Evolutionary conservation across 2,888 invertebrate genomes (phyloP).

Genomic region (Heteromyza rotundicornis): DNA sequence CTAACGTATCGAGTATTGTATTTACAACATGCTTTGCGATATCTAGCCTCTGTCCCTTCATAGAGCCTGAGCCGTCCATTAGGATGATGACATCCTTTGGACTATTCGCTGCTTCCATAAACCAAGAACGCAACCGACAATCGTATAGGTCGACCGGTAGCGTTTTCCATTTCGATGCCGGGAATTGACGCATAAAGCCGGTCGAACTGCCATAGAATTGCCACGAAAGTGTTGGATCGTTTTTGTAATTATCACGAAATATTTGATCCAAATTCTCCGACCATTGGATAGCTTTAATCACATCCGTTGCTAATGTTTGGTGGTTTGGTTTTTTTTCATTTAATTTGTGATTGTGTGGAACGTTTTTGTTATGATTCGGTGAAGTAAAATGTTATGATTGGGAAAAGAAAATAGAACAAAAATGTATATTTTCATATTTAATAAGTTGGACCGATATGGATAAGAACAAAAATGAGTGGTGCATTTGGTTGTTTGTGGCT

Average conservation of each 20-base stretch:
- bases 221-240: constrained; percentile 90
- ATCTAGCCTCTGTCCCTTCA: constrained; percentile 86
- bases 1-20: constrained; percentile 92
- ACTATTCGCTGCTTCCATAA: constrained; percentile 96
- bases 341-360: not conserved
- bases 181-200: constrained; percentile 97
- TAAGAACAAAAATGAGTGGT: constrained; percentile 9
- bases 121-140: constrained; percentile 94
- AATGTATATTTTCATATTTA: too few species aligned
- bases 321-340: not conserved
- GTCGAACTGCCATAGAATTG: constrained; percentile 98
- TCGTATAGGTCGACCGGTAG: constrained; percentile 92
- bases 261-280: constrained; percentile 89
- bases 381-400: not conserved
- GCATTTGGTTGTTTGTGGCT: too few species aligned
- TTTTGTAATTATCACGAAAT: constrained; percentile 85
- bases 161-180: constrained; percentile 83
- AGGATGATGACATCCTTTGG: constrained; percentile 91
- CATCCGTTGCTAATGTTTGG: constrained; percentile 71
- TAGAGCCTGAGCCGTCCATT: constrained; percentile 89
- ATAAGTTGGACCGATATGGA: too few species aligned
- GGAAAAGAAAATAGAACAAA: constrained; percentile 7
- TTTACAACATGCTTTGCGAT: constrained; percentile 88
- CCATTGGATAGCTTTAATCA: constrained; percentile 94
- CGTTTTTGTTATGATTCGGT: not conserved